A percentile compares a stretch with the other conserved stretches of the same genome.
Evolutionary conservation across 2,888 invertebrate genomes (phyloP).

Genomic region (Ennomos erosarius): DNA sequence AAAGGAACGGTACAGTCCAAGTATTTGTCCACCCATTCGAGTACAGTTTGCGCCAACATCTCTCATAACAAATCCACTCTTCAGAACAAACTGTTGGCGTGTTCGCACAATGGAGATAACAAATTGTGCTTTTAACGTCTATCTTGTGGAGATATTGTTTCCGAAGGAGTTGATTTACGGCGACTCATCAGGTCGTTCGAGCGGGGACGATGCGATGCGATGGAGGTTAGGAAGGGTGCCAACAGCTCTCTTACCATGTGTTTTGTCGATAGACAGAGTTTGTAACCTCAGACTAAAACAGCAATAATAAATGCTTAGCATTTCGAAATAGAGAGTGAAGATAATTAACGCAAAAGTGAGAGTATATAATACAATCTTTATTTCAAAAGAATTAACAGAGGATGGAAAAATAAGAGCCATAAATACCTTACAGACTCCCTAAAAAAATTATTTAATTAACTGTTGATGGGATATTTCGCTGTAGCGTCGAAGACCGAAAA

Average conservation of each 20-base stretch:
- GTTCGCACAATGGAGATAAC: conserved; percentile 43
- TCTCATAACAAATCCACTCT: conserved; percentile 29
- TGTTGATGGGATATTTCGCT: too few relatives aligned
- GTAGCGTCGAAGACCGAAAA: too few relatives aligned
- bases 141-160: conserved; percentile 42
- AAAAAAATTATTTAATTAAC: too few relatives aligned
- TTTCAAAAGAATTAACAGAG: too few relatives aligned
- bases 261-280: background rate
- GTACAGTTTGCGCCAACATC: conserved; percentile 24
- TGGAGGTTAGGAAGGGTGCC: conserved; percentile 31
- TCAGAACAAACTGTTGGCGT: conserved; percentile 39
- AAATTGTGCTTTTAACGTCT: conserved; percentile 48
- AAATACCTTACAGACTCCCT: too few relatives aligned
- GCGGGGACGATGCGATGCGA: conserved; percentile 38
- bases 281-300: background rate
- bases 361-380: too few relatives aligned
- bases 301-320: background rate
- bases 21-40: conserved; percentile 23
- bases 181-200: conserved; percentile 41
- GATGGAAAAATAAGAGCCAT: too few relatives aligned
- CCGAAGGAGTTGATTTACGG: conserved; percentile 41
- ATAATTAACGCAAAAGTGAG: too few relatives aligned
- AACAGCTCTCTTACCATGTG: conserved; percentile 1
- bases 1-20: conserved; percentile 18
- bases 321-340: background rate